Percentiles rank a stretch among this genome's conserved stretches.
phyloP scores from a whole-genome alignment of 2,113 vertebrate genomes.

The Muntiacus reevesi region DNA sequence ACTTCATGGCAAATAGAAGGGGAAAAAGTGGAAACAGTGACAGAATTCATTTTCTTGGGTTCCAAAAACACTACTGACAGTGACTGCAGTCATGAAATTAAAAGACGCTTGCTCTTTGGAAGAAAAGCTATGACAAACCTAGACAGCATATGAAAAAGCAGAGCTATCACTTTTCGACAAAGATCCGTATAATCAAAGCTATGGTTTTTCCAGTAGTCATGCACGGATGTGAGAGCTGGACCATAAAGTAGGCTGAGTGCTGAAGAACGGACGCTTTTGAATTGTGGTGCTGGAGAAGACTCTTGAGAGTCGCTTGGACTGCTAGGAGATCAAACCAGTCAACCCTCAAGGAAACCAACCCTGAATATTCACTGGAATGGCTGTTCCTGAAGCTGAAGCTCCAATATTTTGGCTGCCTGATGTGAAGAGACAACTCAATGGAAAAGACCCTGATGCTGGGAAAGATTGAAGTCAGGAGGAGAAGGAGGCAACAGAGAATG shows the following conservation, averaged over 20 bases:
- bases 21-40: not conserved
- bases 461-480: not conserved
- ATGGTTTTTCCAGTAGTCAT: not conserved
- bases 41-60: not conserved
- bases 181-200: not conserved
- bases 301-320: not conserved
- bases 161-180: not conserved
- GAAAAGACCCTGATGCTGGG: not conserved
- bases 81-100: not conserved
- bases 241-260: not conserved
- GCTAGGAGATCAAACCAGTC: not conserved
- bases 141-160: not conserved
- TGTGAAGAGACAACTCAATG: not conserved
- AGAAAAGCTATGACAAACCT: not conserved
- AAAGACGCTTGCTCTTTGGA: not conserved
- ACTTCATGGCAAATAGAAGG: not conserved
- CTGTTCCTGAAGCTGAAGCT: not conserved
- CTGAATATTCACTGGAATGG: not conserved
- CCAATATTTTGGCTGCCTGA: not conserved
- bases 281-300: not conserved
- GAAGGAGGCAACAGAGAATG: not conserved
- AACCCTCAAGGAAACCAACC: not conserved
- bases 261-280: not conserved
- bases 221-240: not conserved
- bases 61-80: not conserved